Base-by-base conservation (phyloP, 2,888 invertebrate species). In the Noctua janthina region DNA sequence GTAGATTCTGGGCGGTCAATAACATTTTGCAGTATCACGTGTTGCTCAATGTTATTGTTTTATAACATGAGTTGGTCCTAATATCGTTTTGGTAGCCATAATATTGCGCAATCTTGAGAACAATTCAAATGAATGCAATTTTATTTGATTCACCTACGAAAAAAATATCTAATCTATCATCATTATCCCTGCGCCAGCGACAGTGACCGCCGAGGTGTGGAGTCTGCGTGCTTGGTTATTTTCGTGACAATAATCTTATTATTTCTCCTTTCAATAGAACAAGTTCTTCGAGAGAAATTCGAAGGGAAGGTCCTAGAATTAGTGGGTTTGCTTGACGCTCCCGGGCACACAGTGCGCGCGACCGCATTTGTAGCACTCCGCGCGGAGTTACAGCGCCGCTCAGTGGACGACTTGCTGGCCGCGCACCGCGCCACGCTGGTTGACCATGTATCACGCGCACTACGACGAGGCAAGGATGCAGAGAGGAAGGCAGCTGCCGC, bases 301-400 rank as follows among this genome's bases (percentile, higher is more conserved):
- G 99, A 99, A 95, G 99, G 99, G 90, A 99, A 99, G 94, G 97
- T 99, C 39, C 97, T 98, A 43, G 99, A 99, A 92, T 98, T 98
- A 1, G 97, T 99, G 74, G 99, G 99, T 92, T 98, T 98, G n/a
- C 97, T 99, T 64, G 98, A 98, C 29, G 98, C 99, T 88, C 99
- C 99, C 91, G 98, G 99, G 86, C 98, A 98, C 11, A 98, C 99
- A 88, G 98, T 98, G 20, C 97, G 99, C 72, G 98, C 98, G 0
- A 96, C 97, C 20, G 98, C 98, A 69, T 97, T 99, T 78, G 98
- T 98, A 87, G 96, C 97, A 1, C 97, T 99, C 20, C 97, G 98
- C 62, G 98, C 98, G 85, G 98, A 98, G 10, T 97, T 99, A 78
- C 98, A 98, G 92, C 98, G 98, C 89, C 98, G 98, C 88, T 98